Evolutionary conservation across 1,140 invertebrate genomes (phyloP), one percentile per base, ranked within the genome.

Genomic region (Danaus melanippus): DNA sequence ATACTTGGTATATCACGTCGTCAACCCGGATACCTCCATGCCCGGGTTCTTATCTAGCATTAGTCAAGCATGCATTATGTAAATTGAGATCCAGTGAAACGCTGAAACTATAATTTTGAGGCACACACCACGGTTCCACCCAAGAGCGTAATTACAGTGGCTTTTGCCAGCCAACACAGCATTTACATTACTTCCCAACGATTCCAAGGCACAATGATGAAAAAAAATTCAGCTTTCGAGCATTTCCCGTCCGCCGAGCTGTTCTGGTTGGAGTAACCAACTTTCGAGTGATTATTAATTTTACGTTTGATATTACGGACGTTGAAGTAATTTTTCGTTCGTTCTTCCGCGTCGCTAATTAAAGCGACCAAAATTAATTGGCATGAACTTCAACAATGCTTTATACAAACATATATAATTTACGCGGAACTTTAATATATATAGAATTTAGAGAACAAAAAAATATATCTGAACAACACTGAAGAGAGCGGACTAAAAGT

Each of bases 101-200:
- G 54, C 54, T 56, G 40, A 47, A 56, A 60, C 49, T 52, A 43
- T 32, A 47, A 56, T 46, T 52, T 60, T 60, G 56, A 47, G 44
- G 58, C 63, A 55, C 48, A 58, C 63, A 45, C 50, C 53, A 59
- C 46, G 46, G 46, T 60, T 60, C 56, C 56, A 48, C 74, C 67
- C 72, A 63, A 75, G 72, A 71, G 74, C 57, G 63, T 75, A 77
- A 77, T 77, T 73, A 73, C 67, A 66, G 60, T 60, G 62, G 64
- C 69, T 74, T 68, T 69, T 67, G 56, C 61, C 62, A 58, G 67
- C 66, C 67, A 66, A 73, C 72, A 72, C 63, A 64, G 66, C 69
- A 75, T 77, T 74, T 74, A 67, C 74, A 75, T 77, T 76, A 76
- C 69, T 61, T 60, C 58, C 61, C 64, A 65, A 61, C 62, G 65